Evolutionary conservation across 2,797 vertebrate species (phyloP), one percentile per base, ranked within the genome.

Genomic region (Neosalanx taihuensis): DNA sequence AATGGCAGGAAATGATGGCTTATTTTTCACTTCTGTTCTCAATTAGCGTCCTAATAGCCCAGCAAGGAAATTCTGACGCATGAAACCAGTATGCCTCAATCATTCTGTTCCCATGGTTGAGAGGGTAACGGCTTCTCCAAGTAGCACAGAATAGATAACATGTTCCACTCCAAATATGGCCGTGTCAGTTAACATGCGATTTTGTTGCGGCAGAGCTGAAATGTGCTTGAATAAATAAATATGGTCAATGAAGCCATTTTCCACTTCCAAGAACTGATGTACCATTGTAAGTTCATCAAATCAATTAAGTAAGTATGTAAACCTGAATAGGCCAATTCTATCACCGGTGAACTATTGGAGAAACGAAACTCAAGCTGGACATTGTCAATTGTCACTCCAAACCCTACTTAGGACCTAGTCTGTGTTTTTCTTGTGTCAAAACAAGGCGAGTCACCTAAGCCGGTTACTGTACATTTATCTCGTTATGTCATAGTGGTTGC

Each of bases 101-200:
- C 41, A 71, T 51, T 75, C 63, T 67, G 56, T 37, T 73, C 72
- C 72, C 66, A 73, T 72, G 61, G 81, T 60, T 49, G 4, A 6
- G 23, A 59, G 74, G 74, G 74, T 79, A 59, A 82, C 70, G 75
- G 82, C 85, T 74, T 78, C 80, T 87, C 77, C 41, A 46, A 72
- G 78, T 85, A 85, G 85, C 72, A 73, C 64, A 78, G 69, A 81
- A 75, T 58, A 79, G 83, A 89, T 88, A 84, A 87, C 74, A 86
- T 80, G 85, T 86, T 89, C 88, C 85, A 88, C 83, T 88, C 90
- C 91, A 88, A 89, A 91, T 91, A 92, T 84, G 89, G 90, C 73
- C 67, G 79, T 73, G 81, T 72, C 59, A 63, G 67, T 74, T 86
- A 73, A 31, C 33, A 77, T 84, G 51, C 66, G 58, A 76, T 56